Conservation (phyloP, 2,888 invertebrate genomes). For the Tetropium fuscum region DNA sequence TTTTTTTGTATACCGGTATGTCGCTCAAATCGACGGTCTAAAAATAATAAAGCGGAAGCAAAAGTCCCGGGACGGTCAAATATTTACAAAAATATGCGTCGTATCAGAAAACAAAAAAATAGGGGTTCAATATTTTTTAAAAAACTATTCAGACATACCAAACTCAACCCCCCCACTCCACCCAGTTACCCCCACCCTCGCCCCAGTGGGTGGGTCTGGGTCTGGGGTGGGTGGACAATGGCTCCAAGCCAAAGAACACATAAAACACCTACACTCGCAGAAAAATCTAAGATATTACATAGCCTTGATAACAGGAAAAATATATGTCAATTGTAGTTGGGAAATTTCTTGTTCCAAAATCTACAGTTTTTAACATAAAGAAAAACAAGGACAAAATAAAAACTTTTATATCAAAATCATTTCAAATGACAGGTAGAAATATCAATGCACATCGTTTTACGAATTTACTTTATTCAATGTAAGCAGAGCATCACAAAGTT, state of each 20-base stretch:
- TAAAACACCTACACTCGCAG: slow-evolving; percentile 6
- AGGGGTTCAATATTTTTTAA: too few species aligned
- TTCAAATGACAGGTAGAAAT: slow-evolving; percentile 14
- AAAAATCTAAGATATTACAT: slow-evolving; percentile 12
- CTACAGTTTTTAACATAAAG: slow-evolving; percentile 12
- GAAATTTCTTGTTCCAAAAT: slow-evolving; percentile 5
- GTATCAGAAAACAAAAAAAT: too few species aligned
- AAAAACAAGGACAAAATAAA: slow-evolving; percentile 16
- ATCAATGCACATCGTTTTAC: slow-evolving; percentile 6
- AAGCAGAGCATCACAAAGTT: slow-evolving; percentile 34
- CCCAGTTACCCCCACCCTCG: too few species aligned
- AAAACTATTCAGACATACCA: too few species aligned
- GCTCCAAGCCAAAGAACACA: slow-evolving; percentile 12
- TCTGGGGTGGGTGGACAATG: too few species aligned
- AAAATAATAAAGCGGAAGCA: too few species aligned
- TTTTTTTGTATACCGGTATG: too few species aligned
- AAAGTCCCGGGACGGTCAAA: too few species aligned
- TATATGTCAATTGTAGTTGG: slow-evolving; percentile 2
- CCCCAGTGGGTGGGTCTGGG: too few species aligned
- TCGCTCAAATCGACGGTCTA: too few species aligned
- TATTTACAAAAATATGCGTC: too few species aligned
- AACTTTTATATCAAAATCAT: slow-evolving; percentile 7
- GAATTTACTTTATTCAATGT: slow-evolving; percentile 5
- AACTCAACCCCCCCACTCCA: too few species aligned
- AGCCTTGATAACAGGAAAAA: background rate